A percentile compares a stretch with the other conserved stretches of the same genome.
Evolutionary conservation across 2,113 vertebrate species (phyloP).

Genomic region (Myiopsitta monachus): DNA sequence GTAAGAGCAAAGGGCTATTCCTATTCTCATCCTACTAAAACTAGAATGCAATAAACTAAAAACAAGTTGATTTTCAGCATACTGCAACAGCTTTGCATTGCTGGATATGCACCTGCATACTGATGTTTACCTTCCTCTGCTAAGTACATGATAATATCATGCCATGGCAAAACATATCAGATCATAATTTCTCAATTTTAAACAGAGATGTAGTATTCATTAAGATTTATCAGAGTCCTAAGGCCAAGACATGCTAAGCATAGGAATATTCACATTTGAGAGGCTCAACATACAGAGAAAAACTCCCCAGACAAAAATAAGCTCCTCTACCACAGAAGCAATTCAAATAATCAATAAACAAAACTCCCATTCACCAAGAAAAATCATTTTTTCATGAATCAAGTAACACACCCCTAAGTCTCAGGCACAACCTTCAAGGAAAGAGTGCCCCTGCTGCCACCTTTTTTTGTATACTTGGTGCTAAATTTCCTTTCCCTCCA

Average conservation of each 20-base stretch:
- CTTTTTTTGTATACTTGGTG: background rate
- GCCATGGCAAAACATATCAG: background rate
- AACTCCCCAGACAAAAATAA: background rate
- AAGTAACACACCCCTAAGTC: background rate
- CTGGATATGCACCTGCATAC: background rate
- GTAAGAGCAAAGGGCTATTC: background rate
- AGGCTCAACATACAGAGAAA: rapidly evolving
- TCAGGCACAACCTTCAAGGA: background rate
- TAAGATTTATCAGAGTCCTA: background rate
- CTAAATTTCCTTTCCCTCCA: background rate
- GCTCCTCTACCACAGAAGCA: background rate
- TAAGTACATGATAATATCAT: background rate
- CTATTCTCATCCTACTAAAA: background rate
- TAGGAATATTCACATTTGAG: background rate
- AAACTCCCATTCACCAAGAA: background rate
- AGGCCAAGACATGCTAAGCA: background rate
- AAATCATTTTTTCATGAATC: background rate
- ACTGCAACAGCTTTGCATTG: background rate
- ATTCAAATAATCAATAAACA: background rate
- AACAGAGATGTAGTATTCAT: background rate
- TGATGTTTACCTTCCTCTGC: background rate
- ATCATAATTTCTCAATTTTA: background rate
- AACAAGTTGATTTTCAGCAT: background rate
- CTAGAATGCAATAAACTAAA: background rate
- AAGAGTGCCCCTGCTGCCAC: background rate